Evolutionary conservation across 64 coral and sea anemone genomes (phyloP).

Genomic region (Catalaphyllia jardinei): DNA sequence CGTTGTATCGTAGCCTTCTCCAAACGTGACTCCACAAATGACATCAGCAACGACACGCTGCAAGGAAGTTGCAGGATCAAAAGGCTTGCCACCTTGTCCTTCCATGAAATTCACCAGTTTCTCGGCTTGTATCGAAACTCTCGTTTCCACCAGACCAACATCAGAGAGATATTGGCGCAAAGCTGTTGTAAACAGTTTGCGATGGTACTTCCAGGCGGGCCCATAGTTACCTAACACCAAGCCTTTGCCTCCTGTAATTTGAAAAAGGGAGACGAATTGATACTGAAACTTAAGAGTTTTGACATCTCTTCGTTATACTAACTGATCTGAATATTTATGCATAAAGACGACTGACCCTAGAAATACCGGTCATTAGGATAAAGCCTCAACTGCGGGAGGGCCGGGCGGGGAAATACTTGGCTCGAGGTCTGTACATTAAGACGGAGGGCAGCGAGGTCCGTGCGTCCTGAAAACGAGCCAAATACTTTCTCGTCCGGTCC

Average conservation of each 20-base stretch:
- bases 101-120: slow-evolving; percentile 28
- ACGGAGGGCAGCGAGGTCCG: too few relatives aligned
- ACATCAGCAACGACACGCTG: slow-evolving; percentile 50
- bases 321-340: background rate
- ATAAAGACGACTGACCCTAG: background rate
- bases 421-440: too few relatives aligned
- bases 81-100: slow-evolving; percentile 27
- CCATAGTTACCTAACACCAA: slow-evolving; percentile 45
- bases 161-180: slow-evolving; percentile 41
- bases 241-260: slow-evolving; percentile 24
- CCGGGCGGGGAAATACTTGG: too few relatives aligned
- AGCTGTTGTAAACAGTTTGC: slow-evolving; percentile 27
- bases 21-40: slow-evolving; percentile 56
- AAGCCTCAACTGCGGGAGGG: too few relatives aligned
- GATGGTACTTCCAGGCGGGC: slow-evolving; percentile 39
- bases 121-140: slow-evolving; percentile 6
- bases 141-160: slow-evolving; percentile 4
- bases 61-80: slow-evolving; percentile 34
- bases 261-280: background rate
- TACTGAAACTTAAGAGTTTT: background rate
- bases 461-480: too few relatives aligned
- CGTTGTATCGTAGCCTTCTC: slow-evolving; percentile 25
- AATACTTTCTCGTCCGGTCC: too few relatives aligned
- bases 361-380: too few relatives aligned
- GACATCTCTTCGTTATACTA: too few relatives aligned